Evolutionary conservation across 2,888 invertebrate genomes (phyloP).

Genomic region (Leptinotarsa juncta): DNA sequence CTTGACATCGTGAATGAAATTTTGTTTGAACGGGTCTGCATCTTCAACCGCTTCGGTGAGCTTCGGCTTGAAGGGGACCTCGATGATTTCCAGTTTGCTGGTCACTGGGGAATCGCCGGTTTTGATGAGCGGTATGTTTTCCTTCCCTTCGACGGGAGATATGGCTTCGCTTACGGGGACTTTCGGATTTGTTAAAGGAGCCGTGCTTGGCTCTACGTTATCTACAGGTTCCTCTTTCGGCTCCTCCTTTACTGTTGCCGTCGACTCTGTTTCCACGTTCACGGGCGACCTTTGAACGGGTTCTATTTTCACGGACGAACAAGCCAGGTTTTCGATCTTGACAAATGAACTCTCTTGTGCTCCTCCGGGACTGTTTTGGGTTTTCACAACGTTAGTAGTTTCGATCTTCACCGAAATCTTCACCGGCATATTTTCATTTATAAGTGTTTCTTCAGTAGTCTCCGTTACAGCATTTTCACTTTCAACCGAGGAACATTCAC

Average conservation of each 20-base stretch:
- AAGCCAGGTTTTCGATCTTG: conserved; percentile 18
- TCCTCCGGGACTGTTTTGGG: conserved; percentile 39
- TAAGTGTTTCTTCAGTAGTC: background rate
- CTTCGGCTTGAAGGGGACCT: conserved; percentile 71
- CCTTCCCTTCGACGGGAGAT: conserved; percentile 68
- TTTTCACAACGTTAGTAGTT: conserved; percentile 40
- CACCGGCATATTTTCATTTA: conserved; percentile 31
- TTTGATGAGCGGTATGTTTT: conserved; percentile 68
- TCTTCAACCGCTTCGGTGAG: conserved; percentile 72
- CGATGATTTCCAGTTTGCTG: conserved; percentile 45
- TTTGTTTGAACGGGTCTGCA: conserved; percentile 50
- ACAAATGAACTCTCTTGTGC: conserved; percentile 29
- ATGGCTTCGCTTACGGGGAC: conserved; percentile 65
- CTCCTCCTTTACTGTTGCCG: conserved; percentile 35
- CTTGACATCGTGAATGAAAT: conserved; percentile 66
- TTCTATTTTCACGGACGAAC: conserved; percentile 32
- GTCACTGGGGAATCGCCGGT: conserved; percentile 45
- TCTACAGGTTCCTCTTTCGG: conserved; percentile 61
- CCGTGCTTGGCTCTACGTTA: conserved; percentile 51
- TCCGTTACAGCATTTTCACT: conserved; percentile 15
- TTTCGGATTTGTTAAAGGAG: conserved; percentile 62
- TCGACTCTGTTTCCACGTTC: conserved; percentile 29
- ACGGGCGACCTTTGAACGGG: conserved; percentile 28
- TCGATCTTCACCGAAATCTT: conserved; percentile 40
- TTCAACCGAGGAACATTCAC: conserved; percentile 25